Evolutionary conservation across 1,140 invertebrate species (phyloP).

Genomic region (Lepidurus couesii): DNA sequence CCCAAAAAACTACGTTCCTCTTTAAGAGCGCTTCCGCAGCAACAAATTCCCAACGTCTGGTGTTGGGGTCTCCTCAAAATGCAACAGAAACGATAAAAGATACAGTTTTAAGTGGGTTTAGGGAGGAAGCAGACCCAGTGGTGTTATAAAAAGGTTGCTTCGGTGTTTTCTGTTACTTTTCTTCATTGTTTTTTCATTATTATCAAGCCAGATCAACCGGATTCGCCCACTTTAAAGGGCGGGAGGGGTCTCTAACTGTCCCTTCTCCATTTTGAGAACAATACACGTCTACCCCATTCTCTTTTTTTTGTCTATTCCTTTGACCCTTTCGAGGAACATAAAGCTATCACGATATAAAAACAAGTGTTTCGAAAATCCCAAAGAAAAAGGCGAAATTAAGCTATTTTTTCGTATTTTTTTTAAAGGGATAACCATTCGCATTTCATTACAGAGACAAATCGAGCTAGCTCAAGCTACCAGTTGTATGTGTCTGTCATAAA

Average conservation of each 20-base stretch:
- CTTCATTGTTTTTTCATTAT: neutral
- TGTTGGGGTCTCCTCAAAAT: neutral
- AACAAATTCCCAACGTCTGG: neutral
- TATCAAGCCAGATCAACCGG: slow-evolving; percentile 20
- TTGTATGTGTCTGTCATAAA: slow-evolving; percentile 1
- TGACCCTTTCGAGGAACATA: too few relatives aligned
- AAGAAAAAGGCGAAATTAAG: neutral
- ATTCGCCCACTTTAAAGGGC: slow-evolving; percentile 8
- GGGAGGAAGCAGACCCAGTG: neutral
- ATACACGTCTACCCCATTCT: neutral
- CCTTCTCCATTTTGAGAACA: neutral
- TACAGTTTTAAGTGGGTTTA: neutral
- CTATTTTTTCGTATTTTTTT: neutral
- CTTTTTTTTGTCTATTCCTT: slow-evolving; percentile 4
- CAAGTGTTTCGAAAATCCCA: too few relatives aligned
- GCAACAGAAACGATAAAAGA: neutral
- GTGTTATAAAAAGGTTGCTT: neutral
- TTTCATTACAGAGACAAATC: neutral
- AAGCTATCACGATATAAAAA: too few relatives aligned
- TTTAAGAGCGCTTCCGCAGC: neutral
- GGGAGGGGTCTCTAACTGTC: neutral
- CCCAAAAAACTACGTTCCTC: neutral
- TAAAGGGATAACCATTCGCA: neutral
- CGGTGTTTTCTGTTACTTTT: neutral
- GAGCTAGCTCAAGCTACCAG: neutral